These are phyloP conservation scores for Lasaia peninsularis DNA, from an alignment of 1,140 invertebrate genomes.

Conservation along the genomic window DNA sequence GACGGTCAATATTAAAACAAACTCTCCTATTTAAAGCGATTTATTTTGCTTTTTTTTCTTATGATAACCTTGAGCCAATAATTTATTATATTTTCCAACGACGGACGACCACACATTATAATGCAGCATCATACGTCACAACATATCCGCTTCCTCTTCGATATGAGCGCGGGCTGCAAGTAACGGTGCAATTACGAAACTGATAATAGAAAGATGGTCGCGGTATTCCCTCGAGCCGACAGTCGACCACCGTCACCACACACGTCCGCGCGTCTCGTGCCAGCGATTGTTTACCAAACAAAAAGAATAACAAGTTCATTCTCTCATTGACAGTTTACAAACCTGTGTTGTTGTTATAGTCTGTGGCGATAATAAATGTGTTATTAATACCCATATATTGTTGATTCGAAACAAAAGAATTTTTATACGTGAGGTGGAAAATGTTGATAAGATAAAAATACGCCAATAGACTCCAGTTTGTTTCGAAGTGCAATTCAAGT, in stretches of 20 bases:
- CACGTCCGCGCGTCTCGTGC: slow-evolving; percentile 24
- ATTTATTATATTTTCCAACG: not conserved
- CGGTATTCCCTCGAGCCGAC: slow-evolving; percentile 19
- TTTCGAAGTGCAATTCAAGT: slow-evolving; percentile 35
- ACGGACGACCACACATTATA: not conserved
- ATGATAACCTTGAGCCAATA: not conserved
- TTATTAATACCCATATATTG: slow-evolving; percentile 23
- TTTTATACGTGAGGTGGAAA: slow-evolving; percentile 36
- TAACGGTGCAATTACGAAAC: slow-evolving; percentile 55
- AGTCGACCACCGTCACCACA: slow-evolving; percentile 23
- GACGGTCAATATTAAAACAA: too few relatives aligned
- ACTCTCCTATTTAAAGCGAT: too few relatives aligned
- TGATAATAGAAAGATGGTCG: slow-evolving; percentile 41
- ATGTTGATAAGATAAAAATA: slow-evolving; percentile 56
- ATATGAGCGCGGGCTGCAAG: slow-evolving; percentile 16
- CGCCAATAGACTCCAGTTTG: not conserved
- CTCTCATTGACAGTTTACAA: slow-evolving; percentile 12
- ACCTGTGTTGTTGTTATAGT: slow-evolving; percentile 17
- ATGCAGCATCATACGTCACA: slow-evolving; percentile 5
- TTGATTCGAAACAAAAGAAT: slow-evolving; percentile 15
- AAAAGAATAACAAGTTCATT: slow-evolving; percentile 16
- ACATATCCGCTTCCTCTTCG: slow-evolving; percentile 15
- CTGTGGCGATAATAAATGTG: slow-evolving; percentile 13
- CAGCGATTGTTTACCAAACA: slow-evolving; percentile 22
- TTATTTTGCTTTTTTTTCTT: not conserved